phyloP scores from a whole-genome alignment of 1,140 invertebrate genomes.

The Platorchestia sp. region DNA sequence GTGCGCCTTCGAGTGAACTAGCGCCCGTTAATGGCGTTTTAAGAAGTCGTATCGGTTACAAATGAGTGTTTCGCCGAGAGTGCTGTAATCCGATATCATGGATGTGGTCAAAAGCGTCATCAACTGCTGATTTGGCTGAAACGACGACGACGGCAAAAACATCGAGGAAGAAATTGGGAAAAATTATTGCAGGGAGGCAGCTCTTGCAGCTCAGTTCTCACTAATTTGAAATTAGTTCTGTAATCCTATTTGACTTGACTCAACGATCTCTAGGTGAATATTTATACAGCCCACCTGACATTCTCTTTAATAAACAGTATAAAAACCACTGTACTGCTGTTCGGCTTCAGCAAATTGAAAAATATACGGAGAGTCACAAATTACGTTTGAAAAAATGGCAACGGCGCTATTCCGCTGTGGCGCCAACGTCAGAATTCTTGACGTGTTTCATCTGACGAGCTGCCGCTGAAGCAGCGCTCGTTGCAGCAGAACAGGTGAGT shows the following conservation, averaged over 20 bases:
- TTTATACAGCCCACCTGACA: too few relatives aligned
- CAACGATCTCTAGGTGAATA: too few relatives aligned
- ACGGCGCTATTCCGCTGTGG: not conserved
- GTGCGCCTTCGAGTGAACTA: not conserved
- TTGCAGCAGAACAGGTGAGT: not conserved
- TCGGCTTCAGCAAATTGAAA: not conserved
- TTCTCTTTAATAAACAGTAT: not conserved
- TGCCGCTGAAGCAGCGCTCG: too few relatives aligned
- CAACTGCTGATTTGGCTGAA: not conserved
- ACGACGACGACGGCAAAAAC: not conserved
- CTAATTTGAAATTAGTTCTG: too few relatives aligned
- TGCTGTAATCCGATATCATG: not conserved
- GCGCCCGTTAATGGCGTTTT: not conserved
- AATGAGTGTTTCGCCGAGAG: not conserved
- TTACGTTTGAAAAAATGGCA: not conserved
- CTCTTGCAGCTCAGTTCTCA: not conserved
- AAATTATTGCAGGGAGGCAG: not conserved
- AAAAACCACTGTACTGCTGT: not conserved
- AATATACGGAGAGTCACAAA: not conserved
- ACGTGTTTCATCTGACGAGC: not conserved
- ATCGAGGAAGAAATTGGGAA: not conserved
- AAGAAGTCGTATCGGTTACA: not conserved
- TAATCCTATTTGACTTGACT: too few relatives aligned
- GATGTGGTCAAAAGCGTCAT: not conserved
- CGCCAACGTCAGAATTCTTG: conserved; percentile 28